These are phyloP conservation scores for Cydia splendana DNA, from an alignment of 1,140 invertebrate genomes.

Conservation along the genomic window DNA sequence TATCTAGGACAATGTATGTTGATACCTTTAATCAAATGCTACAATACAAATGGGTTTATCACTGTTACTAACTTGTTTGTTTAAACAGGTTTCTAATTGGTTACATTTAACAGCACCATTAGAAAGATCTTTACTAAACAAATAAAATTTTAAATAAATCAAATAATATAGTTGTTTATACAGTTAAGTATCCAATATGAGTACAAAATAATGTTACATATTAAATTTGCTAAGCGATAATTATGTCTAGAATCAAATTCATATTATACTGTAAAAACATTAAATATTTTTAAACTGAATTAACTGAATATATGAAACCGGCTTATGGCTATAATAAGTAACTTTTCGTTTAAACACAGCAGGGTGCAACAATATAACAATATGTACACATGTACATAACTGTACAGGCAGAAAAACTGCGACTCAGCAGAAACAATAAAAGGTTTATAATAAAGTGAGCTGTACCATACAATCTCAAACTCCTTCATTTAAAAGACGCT, in stretches of 20 bases:
- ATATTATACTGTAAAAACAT: background rate
- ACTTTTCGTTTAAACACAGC: too few species aligned
- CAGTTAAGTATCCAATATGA: too few species aligned
- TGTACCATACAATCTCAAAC: slow-evolving; percentile 24
- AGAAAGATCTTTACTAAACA: background rate
- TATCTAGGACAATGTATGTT: background rate
- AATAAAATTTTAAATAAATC: background rate
- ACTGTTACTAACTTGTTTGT: too few species aligned
- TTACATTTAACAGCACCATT: background rate
- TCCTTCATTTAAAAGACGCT: slow-evolving; percentile 35
- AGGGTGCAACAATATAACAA: too few species aligned
- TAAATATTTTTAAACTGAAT: background rate
- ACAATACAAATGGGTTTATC: too few species aligned
- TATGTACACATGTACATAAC: too few species aligned
- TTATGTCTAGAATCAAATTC: background rate
- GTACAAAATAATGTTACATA: too few species aligned
- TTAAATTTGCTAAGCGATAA: background rate
- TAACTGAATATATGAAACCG: background rate
- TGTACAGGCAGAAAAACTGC: too few species aligned
- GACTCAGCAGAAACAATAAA: too few species aligned
- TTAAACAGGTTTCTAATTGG: too few species aligned
- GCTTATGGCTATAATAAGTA: too few species aligned
- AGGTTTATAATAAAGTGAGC: background rate
- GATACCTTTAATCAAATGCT: background rate
- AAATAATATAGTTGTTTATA: too few species aligned